Evolutionary conservation across 2,888 invertebrate species (phyloP), one percentile per base, ranked within the genome.

Genomic region (Drosophila anomalipes): DNA sequence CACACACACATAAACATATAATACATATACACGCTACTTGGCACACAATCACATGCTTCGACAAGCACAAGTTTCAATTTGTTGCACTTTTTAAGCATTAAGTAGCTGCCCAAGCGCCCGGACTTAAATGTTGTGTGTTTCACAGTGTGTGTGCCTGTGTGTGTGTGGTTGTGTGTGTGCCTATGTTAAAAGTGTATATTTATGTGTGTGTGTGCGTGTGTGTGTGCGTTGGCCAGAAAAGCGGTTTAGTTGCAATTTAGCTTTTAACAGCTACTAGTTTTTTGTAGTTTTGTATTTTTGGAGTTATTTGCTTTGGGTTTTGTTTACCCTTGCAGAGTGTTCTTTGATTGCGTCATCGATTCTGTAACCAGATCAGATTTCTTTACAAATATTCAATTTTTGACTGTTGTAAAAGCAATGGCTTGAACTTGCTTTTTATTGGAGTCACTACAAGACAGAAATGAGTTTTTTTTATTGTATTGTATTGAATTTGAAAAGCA

Each of bases 31-130:
- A 69, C 53, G 51, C 71, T 62, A 62, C 69, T 79, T 75, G 69
- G 81, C 77, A 82, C 82, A 91, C 88, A 91, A 91, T 91, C 90
- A 91, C 77, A 91, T 87, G 91, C 91, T 92, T 87, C 91, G 89
- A 89, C 82, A 82, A 92, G 91, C 92, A 91, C 86, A 91, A 92
- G 91, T 91, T 92, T 91, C 91, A 91, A 91, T 92, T 91, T 91
- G 92, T 91, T 92, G 91, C 90, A 91, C 87, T 86, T 92, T 91
- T 90, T 84, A 79, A 90, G 91, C 91, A 88, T 90, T 88, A 89
- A 87, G 90, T 90, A 87, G 87, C 76, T 72, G 83, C 64, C 69
- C 70, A 68, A 77, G 81, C 60, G 58, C 60, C 76, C 70, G 59
- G 60, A 81, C 86, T 87, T 77, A 76, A 82, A 77, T 75, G 72